Evolutionary conservation across 2,113 vertebrate species (phyloP).

Genomic region (Brachirus orientalis): DNA sequence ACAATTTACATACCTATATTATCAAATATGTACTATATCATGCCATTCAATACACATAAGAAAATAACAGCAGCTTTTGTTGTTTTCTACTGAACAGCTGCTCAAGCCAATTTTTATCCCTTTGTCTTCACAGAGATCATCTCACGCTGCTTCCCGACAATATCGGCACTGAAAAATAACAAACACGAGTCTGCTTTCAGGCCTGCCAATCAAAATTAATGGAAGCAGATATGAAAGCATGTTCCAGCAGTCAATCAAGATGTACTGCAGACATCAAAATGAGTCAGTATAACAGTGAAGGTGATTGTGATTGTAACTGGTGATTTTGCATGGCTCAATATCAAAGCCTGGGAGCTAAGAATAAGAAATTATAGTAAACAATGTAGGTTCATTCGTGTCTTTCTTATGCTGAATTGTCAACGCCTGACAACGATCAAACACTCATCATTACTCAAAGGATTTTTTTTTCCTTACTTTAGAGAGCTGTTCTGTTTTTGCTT

Average conservation of each 20-base stretch:
- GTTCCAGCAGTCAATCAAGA: background rate
- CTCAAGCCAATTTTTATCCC: background rate
- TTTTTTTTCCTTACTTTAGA: too few species aligned
- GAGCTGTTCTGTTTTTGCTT: too few species aligned
- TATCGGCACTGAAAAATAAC: background rate
- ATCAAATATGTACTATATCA: too few species aligned
- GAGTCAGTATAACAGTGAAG: background rate
- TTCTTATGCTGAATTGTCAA: conserved; percentile 1
- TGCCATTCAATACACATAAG: background rate
- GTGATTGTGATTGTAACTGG: conserved; percentile 15
- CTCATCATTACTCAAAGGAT: background rate
- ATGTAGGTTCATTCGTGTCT: background rate
- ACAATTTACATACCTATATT: background rate
- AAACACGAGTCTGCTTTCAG: background rate
- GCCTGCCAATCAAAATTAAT: conserved; percentile 31
- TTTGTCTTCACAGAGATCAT: background rate
- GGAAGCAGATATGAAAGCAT: background rate
- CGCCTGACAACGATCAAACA: background rate
- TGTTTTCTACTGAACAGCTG: conserved; percentile 9
- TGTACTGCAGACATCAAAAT: background rate
- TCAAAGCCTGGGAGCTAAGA: background rate
- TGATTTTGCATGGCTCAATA: background rate
- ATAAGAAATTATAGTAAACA: background rate
- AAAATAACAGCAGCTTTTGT: background rate
- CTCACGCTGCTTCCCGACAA: background rate